A percentile compares a stretch with the other conserved stretches of the same genome.
phyloP scores from a whole-genome alignment of 1,140 invertebrate species.

The Atopsyche davidsoni region DNA sequence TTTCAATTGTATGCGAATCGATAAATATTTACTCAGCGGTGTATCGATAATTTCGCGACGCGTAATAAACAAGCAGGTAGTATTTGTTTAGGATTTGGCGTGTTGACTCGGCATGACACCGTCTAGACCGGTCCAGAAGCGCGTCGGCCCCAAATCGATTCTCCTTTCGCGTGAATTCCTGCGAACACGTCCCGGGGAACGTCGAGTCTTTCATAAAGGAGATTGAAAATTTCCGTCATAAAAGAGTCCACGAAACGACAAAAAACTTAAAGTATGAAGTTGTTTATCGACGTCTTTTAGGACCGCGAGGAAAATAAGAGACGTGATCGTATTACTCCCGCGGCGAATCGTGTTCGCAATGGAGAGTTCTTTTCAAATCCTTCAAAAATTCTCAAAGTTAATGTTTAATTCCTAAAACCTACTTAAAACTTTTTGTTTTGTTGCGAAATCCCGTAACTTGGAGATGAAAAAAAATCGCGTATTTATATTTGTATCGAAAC shows the following conservation, averaged over 20 bases:
- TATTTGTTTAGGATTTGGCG: too few relatives aligned
- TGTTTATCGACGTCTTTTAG: slow-evolving; percentile 22
- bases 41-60: too few relatives aligned
- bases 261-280: slow-evolving; percentile 24
- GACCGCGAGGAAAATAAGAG: slow-evolving; percentile 5
- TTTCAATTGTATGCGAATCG: too few relatives aligned
- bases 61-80: too few relatives aligned
- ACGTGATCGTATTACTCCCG: slow-evolving; percentile 17
- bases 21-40: too few relatives aligned
- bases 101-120: too few relatives aligned
- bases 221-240: slow-evolving; percentile 24
- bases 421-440: too few relatives aligned
- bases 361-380: neutral
- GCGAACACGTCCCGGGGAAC: slow-evolving; percentile 6
- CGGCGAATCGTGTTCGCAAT: neutral
- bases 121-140: neutral
- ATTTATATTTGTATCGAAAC: too few relatives aligned
- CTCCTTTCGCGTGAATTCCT: slow-evolving; percentile 8
- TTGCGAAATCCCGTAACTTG: too few relatives aligned
- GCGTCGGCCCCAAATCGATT: neutral
- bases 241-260: slow-evolving; percentile 10
- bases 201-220: slow-evolving; percentile 15
- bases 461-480: too few relatives aligned
- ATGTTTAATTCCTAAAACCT: too few relatives aligned
- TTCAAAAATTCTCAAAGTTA: too few relatives aligned